Base-by-base conservation (phyloP, 2,888 invertebrate species). In the Tinea pellionella region DNA sequence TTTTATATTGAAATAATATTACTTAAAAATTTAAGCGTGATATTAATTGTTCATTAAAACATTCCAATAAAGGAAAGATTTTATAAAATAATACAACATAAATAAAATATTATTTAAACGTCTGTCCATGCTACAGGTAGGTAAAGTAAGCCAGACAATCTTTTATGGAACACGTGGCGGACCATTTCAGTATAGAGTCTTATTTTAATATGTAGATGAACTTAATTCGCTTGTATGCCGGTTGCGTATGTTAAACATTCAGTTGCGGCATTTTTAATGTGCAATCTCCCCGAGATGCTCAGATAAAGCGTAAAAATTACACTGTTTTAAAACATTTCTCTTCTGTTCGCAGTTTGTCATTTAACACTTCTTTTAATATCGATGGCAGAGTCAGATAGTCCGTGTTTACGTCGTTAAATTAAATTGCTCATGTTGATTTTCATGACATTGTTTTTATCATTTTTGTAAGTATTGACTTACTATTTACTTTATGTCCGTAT, bases 341-440 rank as follows among this genome's bases (percentile, higher is more conserved):
- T 75, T 70, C 70, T 69, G 69, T 68, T 68, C 74, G 80, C 80
- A 80, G 75, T 86, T 84, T 83, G 82, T 86, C 85, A 83, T 85
- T 84, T 81, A 81, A 72, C 78, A 76, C 80, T 72, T 77, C 80
- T 78, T 24, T 85, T 81, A 78, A 78, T 78, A 83, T 83, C 84
- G 84, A 86, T 83, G 78, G 74, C 74, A 71, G 74, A 69, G 76
- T 74, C 77, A 82, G 84, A 85, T 84, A 81, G 72, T 72, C 67
- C 65, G 76, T 80, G 83, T 82, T 84, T 81, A 83, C 79, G 84
- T 86, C 84, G 75, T 80, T 79, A 75, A 80, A 82, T 83, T 82
- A 82, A 85, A 84, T 84, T 77, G 77, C 80, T 71, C 69, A 74
- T 73, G 78, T 79, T 82, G 80, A 81, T 84, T 80, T 78, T 81